Conservation (phyloP, 2,888 invertebrate genomes). For the Osmoderma eremita region DNA sequence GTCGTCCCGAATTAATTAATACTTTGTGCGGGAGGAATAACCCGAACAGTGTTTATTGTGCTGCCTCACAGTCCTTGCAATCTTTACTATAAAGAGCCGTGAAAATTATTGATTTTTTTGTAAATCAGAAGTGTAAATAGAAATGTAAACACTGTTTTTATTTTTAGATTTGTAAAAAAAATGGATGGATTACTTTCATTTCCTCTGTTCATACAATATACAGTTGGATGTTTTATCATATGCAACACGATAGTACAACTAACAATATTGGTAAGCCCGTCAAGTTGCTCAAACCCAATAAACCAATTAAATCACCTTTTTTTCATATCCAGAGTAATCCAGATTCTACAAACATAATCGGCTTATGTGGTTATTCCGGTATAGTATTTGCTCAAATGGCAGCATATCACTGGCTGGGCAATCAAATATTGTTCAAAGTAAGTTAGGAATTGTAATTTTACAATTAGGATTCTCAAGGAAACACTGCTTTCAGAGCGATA, state of each 20-base stretch:
- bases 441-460: background rate
- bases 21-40: too few relatives aligned
- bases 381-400: constrained; percentile 15
- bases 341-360: constrained; percentile 4
- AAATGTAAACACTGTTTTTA: background rate
- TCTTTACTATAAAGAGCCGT: too few relatives aligned
- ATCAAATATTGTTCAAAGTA: constrained; percentile 16
- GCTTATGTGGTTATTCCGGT: constrained; percentile 10
- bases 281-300: too few relatives aligned
- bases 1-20: too few relatives aligned
- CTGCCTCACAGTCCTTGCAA: background rate
- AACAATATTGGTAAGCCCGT: constrained; percentile 29
- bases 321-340: constrained; percentile 5
- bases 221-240: constrained; percentile 21
- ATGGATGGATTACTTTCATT: constrained; percentile 21
- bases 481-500: constrained; percentile 40
- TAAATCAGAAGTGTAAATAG: too few relatives aligned
- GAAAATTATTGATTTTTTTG: too few relatives aligned
- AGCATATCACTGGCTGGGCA: constrained; percentile 19
- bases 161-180: constrained; percentile 13
- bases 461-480: background rate
- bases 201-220: constrained; percentile 16
- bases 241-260: constrained; percentile 26
- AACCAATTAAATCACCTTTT: background rate
- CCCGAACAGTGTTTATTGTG: background rate